Evolutionary conservation across 2,797 vertebrate genomes (phyloP).

Genomic region (Hyperoplus immaculatus): DNA sequence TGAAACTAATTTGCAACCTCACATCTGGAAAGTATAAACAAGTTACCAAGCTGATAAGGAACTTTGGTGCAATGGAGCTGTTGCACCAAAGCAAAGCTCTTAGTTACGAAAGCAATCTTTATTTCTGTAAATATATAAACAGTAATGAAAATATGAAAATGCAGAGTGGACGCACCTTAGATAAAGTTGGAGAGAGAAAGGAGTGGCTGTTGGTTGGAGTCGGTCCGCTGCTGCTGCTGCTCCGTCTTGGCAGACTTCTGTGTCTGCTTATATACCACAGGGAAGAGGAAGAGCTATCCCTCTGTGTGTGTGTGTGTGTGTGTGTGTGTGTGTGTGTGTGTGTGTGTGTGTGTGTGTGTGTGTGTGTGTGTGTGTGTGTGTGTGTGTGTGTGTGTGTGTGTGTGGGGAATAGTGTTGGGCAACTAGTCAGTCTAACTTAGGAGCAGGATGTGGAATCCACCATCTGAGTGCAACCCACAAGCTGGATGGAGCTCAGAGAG

Average conservation of each 20-base stretch:
- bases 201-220: conserved; percentile 53
- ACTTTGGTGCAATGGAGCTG: background rate
- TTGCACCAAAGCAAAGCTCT: conserved; percentile 1
- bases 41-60: background rate
- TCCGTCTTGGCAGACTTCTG: conserved; percentile 39
- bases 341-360: no score
- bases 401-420: conserved; percentile 33
- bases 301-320: conserved; percentile 3
- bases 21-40: conserved; percentile 47
- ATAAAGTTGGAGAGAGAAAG: conserved; percentile 27
- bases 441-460: conserved; percentile 79
- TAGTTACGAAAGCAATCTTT: background rate
- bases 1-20: conserved; percentile 8
- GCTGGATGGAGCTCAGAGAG: conserved; percentile 36
- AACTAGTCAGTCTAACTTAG: conserved; percentile 55
- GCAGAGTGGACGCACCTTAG: conserved; percentile 34
- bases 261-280: conserved; percentile 69
- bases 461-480: conserved; percentile 55
- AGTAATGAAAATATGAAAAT: background rate
- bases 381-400: no score
- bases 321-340: background rate
- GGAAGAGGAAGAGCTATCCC: conserved; percentile 33
- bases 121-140: background rate
- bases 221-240: conserved; percentile 51
- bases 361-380: no score